Conservation (phyloP, 2,888 invertebrate species). For the Eilema caniola region DNA sequence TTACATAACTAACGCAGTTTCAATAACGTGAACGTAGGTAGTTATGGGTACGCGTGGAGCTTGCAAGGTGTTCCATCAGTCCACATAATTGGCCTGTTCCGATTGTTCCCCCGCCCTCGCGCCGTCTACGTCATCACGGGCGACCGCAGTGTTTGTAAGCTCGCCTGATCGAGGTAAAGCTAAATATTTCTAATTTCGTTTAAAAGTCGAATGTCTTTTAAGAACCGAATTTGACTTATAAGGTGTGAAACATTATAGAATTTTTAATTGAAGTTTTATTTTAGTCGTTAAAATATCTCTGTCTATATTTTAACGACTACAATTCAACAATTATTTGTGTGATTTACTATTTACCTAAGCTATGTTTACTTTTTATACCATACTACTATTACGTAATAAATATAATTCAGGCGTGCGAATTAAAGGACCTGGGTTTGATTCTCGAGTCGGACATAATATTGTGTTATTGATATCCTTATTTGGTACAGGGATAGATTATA, state of each 20-base stretch:
- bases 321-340: no score
- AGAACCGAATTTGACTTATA: background rate
- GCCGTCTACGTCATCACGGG: slow-evolving; percentile 42
- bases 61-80: slow-evolving; percentile 79
- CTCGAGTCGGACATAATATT: no score
- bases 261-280: no score
- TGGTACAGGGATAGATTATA: no score
- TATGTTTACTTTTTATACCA: no score
- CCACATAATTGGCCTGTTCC: slow-evolving; percentile 76
- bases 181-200: slow-evolving; percentile 14
- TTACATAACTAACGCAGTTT: slow-evolving; percentile 18
- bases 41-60: slow-evolving; percentile 51
- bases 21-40: slow-evolving; percentile 35
- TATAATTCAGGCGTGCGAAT: background rate
- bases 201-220: background rate
- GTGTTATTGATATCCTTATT: no score
- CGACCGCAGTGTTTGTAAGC: slow-evolving; percentile 50
- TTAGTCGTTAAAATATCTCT: no score
- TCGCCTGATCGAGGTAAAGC: slow-evolving; percentile 22
- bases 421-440: background rate
- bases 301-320: no score
- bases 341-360: no score
- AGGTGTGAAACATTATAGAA: background rate
- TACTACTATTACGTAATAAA: no score
- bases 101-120: slow-evolving; percentile 61